Conservation (phyloP, 1,140 invertebrate genomes). For the Anoplophora glabripennis region DNA sequence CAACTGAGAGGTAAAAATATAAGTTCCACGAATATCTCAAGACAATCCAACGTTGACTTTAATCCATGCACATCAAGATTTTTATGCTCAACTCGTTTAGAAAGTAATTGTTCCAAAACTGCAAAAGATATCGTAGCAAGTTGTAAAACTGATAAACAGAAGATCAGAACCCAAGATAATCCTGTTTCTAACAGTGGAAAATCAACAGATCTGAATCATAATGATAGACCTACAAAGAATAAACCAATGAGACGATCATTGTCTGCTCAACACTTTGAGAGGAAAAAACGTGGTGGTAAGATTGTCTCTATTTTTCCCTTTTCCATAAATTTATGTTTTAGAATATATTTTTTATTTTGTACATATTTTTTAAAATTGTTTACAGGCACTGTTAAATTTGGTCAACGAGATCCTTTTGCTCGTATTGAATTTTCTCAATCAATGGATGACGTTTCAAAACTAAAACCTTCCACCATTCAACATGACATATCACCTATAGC, state of each 20-base stretch:
- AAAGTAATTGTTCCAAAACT: neutral
- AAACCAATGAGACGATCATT: slow-evolving; percentile 13
- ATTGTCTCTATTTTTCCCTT: neutral
- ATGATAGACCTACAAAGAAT: neutral
- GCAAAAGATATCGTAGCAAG: neutral
- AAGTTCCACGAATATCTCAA: no score
- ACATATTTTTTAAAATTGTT: neutral
- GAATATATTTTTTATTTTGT: neutral
- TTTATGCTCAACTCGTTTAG: no score
- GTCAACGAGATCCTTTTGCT: slow-evolving; percentile 1
- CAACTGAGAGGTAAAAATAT: no score
- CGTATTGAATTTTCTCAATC: slow-evolving; percentile 2
- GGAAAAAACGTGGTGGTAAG: neutral
- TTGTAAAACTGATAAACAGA: neutral
- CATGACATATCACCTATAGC: slow-evolving; percentile 12
- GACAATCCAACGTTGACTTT: no score
- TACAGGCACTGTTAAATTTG: neutral
- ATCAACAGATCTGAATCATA: neutral
- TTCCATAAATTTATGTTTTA: neutral
- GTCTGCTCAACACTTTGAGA: slow-evolving; percentile 21
- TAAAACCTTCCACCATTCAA: neutral
- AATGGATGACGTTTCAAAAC: slow-evolving; percentile 10
- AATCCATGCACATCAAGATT: no score
- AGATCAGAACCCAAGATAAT: neutral
- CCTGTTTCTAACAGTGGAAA: neutral